Conservation (phyloP, 2,888 invertebrate genomes). For the Phragmatobia fuliginosa region DNA sequence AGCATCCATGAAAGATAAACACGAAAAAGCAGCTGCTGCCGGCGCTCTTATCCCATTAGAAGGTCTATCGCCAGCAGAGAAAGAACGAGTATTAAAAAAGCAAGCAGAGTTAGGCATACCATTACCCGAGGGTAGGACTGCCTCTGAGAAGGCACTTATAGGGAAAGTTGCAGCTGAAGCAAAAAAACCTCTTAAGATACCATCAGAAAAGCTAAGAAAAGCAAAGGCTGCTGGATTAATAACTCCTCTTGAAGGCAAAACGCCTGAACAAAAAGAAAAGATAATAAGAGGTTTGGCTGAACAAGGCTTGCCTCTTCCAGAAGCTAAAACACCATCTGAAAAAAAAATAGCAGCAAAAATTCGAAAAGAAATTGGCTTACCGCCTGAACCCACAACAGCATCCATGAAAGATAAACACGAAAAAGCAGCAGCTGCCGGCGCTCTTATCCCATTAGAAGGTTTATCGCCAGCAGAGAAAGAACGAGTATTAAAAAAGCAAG, state of each 20-base stretch:
- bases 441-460: no score
- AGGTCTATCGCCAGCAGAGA: neutral
- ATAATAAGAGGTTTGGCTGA: conserved; percentile 11
- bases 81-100: neutral
- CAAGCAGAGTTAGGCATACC: neutral
- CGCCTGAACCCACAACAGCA: no score
- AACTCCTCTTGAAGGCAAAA: conserved; percentile 40
- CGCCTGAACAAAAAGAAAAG: conserved; percentile 37
- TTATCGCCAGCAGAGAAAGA: no score
- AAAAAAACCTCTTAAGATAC: no score
- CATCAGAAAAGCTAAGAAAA: no score
- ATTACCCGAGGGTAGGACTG: neutral
- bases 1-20: neutral
- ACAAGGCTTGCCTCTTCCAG: conserved; percentile 36
- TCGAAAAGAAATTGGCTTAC: no score
- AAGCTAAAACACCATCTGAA: conserved; percentile 9
- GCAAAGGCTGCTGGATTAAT: no score
- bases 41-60: neutral
- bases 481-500: no score
- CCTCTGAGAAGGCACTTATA: conserved; percentile 24
- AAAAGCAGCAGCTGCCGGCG: no score
- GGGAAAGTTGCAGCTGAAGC: conserved; percentile 29
- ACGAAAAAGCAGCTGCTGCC: neutral
- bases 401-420: no score
- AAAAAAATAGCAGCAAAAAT: no score